A percentile compares a stretch with the other conserved stretches of the same genome.
phyloP scores from a whole-genome alignment of 2,113 vertebrate genomes.

The Xenopus laevis region DNA sequence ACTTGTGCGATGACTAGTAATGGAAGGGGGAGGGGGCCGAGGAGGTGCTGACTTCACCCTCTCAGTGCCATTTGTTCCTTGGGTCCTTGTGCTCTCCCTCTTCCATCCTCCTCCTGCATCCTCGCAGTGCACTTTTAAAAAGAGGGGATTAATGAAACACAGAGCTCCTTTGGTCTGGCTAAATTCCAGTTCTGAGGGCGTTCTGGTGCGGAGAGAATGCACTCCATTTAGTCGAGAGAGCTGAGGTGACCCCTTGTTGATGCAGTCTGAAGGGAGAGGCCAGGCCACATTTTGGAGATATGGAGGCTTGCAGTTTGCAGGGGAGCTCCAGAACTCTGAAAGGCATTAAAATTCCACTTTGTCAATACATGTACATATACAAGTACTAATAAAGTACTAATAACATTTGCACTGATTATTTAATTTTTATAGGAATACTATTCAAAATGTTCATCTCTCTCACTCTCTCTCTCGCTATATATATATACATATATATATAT shows the following conservation, averaged over 20 bases:
- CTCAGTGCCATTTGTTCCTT: slow-evolving; percentile 59
- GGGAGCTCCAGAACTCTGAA: slow-evolving; percentile 88
- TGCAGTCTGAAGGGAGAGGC: slow-evolving; percentile 61
- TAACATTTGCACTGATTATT: too few species aligned
- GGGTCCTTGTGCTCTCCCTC: slow-evolving; percentile 52
- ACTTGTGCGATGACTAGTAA: slow-evolving; percentile 65
- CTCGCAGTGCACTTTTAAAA: slow-evolving; percentile 82
- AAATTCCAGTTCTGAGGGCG: slow-evolving; percentile 71
- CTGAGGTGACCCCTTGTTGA: slow-evolving; percentile 61
- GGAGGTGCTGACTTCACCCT: slow-evolving; percentile 70
- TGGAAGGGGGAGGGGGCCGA: slow-evolving; percentile 72
- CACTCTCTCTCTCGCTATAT: too few species aligned
- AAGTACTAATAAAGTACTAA: too few species aligned
- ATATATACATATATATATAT: too few species aligned
- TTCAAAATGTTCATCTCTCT: too few species aligned
- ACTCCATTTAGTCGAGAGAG: slow-evolving; percentile 77
- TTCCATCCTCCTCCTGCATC: slow-evolving; percentile 61
- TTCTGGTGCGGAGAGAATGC: slow-evolving; percentile 72
- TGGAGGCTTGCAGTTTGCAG: slow-evolving; percentile 65
- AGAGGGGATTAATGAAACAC: slow-evolving; percentile 90
- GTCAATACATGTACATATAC: too few species aligned
- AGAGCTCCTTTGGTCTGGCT: slow-evolving; percentile 77
- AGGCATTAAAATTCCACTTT: slow-evolving; percentile 51
- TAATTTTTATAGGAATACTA: too few species aligned
- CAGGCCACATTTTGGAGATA: slow-evolving; percentile 62